phyloP scores from a whole-genome alignment of 2,888 invertebrate genomes.

The Camptogramma bilineatum region DNA sequence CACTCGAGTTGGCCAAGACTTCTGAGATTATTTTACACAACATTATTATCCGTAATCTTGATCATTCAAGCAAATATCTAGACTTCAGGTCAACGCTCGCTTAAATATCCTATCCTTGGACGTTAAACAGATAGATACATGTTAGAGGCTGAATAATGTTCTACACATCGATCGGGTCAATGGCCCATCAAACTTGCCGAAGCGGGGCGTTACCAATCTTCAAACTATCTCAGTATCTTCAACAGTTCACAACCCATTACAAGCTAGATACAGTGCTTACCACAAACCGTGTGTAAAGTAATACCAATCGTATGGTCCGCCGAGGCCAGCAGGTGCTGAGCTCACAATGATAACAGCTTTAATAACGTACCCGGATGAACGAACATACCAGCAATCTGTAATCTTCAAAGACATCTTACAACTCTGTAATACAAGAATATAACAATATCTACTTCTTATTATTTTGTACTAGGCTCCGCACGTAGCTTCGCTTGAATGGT shows the following conservation, averaged over 20 bases:
- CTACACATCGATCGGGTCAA: neutral
- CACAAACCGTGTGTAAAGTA: constrained; percentile 24
- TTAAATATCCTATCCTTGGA: neutral
- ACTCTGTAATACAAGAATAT: neutral
- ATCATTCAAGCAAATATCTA: too few relatives aligned
- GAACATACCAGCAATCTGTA: constrained; percentile 25
- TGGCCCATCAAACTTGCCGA: neutral
- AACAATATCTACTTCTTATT: neutral
- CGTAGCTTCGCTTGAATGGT: too few relatives aligned
- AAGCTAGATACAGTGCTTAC: constrained; percentile 20
- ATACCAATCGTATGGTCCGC: constrained; percentile 34
- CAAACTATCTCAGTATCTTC: constrained; percentile 10
- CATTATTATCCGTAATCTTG: too few relatives aligned
- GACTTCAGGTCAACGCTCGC: neutral
- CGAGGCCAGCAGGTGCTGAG: constrained; percentile 33
- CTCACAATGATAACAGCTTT: constrained; percentile 30
- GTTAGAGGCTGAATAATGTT: neutral
- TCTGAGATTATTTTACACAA: too few relatives aligned
- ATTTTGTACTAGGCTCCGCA: too few relatives aligned
- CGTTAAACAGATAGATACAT: neutral
- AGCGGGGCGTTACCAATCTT: neutral
- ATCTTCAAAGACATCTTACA: constrained; percentile 1
- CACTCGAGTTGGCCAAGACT: neutral
- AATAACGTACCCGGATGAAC: constrained; percentile 32
- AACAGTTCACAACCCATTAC: constrained; percentile 18